Conservation (phyloP, 2,888 invertebrate species). For the Chrysolina haemoptera region DNA sequence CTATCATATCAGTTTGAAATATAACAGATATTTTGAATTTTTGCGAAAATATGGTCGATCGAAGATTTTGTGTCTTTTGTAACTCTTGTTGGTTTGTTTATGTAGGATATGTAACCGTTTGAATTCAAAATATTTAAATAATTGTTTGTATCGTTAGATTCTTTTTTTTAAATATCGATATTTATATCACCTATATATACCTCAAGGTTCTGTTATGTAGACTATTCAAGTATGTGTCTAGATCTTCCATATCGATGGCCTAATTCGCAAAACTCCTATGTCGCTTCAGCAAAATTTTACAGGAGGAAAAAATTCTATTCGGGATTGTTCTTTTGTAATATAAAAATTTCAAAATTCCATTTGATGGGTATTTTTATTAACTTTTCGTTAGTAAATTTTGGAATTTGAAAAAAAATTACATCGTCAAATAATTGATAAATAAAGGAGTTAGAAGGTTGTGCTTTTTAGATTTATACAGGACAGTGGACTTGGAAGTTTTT, state of each 20-base stretch:
- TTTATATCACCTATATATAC: slow-evolving; percentile 18
- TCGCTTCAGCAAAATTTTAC: background rate
- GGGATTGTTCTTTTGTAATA: background rate
- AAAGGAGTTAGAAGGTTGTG: background rate
- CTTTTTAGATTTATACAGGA: background rate
- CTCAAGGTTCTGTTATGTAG: background rate
- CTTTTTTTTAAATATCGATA: slow-evolving; percentile 7
- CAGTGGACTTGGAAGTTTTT: background rate
- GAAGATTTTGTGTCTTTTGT: background rate
- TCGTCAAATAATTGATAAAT: slow-evolving; percentile 7
- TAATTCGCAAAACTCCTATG: too few relatives aligned
- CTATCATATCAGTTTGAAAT: background rate
- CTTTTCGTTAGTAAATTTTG: slow-evolving; percentile 1
- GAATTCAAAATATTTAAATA: slow-evolving; percentile 5
- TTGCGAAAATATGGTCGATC: slow-evolving; percentile 10
- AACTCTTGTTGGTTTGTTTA: slow-evolving; percentile 2
- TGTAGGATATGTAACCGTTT: background rate
- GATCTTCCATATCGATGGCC: slow-evolving; percentile 1
- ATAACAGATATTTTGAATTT: background rate
- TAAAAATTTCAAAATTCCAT: background rate
- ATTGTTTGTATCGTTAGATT: slow-evolving; percentile 5
- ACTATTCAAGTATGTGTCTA: slow-evolving; percentile 3
- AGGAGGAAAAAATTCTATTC: background rate
- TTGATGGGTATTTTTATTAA: background rate
- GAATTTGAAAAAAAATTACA: background rate